Base-by-base conservation (phyloP, 30 jellyfish, hydroid and myxozoan species). In the Hydractinia echinata region DNA sequence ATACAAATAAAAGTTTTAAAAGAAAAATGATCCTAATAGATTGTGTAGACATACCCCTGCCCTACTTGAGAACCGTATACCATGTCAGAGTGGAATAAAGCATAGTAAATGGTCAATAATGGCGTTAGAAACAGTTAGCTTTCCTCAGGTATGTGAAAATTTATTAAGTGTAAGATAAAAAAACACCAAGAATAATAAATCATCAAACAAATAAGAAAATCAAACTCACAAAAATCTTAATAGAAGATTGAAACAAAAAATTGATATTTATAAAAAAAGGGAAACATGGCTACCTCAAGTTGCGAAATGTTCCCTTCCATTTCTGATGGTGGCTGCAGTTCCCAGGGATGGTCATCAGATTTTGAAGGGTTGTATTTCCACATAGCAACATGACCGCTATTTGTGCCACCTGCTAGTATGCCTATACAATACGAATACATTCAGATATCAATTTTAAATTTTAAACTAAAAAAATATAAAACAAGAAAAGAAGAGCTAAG, bases 341-440 rank as follows among this genome's bases (percentile, higher is more conserved):
- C 91, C 99, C 99, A 94, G 9, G 58, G 83, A 10, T 79, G 78
- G 9, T 85, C 94, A 10, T 81, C 87, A 44, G 73, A 51, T 4
- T 54, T 81, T 10, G 21, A 52, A 21, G 87, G 51, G 54, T 87
- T 81, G 76, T 84, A 84, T 53, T 85, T 90, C 99, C 99, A 94
- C 90, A 94, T 81, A 8, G 95, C 96, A 48, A 94, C 95, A n/a
- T 79, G 96, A 3, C 96, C 96, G 76, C 76, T 20, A 74, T 79
- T 66, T 58, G 99, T 94, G 11, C 99, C 99, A 53, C 96, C 96
- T 44, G 99, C 99, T 50, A 94, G 87, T 7, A 85, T 82, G 13
- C 91, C 99, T 92, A n/a, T n/a, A 30, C 44, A 30, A 30, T 30
- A 30, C 2, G 44, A 30, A 30, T 30, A 30, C 44, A 30, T 30